Base-by-base conservation (phyloP, 2,113 vertebrate genomes). In the Corydoras maculifer region DNA sequence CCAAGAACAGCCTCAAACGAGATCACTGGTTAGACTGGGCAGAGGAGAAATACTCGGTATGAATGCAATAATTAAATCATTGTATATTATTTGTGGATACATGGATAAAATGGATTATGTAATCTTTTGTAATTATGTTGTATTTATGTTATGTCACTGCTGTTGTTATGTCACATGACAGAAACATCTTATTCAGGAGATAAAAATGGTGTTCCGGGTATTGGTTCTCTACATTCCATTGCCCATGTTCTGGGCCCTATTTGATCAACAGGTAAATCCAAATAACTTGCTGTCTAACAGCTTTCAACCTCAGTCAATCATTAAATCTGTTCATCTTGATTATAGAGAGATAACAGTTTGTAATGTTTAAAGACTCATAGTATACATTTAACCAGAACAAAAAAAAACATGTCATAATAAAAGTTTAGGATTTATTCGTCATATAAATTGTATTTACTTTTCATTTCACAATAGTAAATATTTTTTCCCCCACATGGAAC, bases 221-320 rank as follows among this genome's bases (percentile, higher is more conserved):
- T 84, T 98, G 70, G 85, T 97, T 75, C 94, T 99, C 32, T 99
- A 93, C 79, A 91, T 98, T 71, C 95, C 97, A 0, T 83, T 99
- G 69, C 97, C 97, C 9, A 96, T 98, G 95, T 99, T 98, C 88
- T 99, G 97, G 97, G 96, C 96, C 76, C 92, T 98, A 76, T 94
- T 98, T 80, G 97, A 99, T 82, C 97, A 98, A 83, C 95, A 98
- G 94, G 97, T 98, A 87, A 49, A 65, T 35, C 35, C 35, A 43
- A 43, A 43, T 43, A 43, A 8, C 35, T 43, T 43, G 35, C 35
- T 43, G 35, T 43, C 7, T 43, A 43, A 4, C 35, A 43, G 35
- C 35, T 43, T 43, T 8, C 35, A 43, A 43, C 35, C 35, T 43
- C 35, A 43, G 35, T 43, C 35, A 43, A 8, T 43, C 35, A 43